These are phyloP conservation scores for Geotrupes spiniger DNA, from an alignment of 2,888 invertebrate genomes.

Conservation along the genomic window DNA sequence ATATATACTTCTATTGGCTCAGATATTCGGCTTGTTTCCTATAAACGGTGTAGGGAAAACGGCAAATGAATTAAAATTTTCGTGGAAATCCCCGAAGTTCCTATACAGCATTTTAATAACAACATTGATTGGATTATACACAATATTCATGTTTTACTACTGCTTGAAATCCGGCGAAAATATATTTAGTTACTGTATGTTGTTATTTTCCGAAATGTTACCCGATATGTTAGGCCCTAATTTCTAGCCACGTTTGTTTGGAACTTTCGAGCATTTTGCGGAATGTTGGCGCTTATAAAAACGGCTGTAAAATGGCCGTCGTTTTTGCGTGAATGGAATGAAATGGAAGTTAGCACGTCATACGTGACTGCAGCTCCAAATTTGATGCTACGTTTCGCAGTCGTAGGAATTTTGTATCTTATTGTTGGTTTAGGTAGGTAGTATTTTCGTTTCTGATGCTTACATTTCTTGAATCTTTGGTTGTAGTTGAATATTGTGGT, in stretches of 20 bases:
- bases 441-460: background rate
- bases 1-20: background rate
- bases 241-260: constrained; percentile 21
- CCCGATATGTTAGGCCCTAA: too few species aligned
- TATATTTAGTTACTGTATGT: background rate
- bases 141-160: background rate
- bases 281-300: constrained; percentile 15
- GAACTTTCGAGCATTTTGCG: constrained; percentile 17
- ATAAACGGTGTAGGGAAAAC: background rate
- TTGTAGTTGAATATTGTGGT: constrained; percentile 19
- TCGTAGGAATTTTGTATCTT: constrained; percentile 14
- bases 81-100: background rate
- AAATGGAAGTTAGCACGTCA: constrained; percentile 20
- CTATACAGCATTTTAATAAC: background rate
- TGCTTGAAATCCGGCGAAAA: background rate
- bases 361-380: constrained; percentile 9
- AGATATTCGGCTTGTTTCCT: background rate
- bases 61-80: background rate
- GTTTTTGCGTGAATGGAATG: constrained; percentile 21
- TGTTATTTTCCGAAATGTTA: too few species aligned
- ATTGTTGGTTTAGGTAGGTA: constrained; percentile 16
- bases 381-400: constrained; percentile 13
- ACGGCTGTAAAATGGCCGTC: constrained; percentile 19
- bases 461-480: background rate
- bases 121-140: background rate